Base-by-base conservation (phyloP, 2,888 invertebrate species). In the Chymomyza procnemis region DNA sequence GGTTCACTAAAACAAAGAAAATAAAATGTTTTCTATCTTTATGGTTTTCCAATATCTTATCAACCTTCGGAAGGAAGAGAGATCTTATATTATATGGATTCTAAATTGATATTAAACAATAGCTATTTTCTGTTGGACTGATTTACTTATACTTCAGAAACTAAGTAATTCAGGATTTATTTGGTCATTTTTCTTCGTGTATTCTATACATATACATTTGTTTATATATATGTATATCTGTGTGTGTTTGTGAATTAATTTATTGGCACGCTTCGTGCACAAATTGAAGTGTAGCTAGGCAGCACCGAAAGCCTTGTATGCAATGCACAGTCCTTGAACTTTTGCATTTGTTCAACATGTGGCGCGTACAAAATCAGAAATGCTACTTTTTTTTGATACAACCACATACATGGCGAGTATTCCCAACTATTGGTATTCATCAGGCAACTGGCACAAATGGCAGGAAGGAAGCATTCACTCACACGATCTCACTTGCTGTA, bases 191-290 rank as follows among this genome's bases (percentile, higher is more conserved):
- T 8, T 26, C 26, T 26, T 8, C 26, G 26, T 26, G 26, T 8
- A 26, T 26, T 26, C 26, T 26, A 26, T 26, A 26, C 8, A 26
- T 26, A 26, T 6, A 26, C 26, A 26, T 26, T 26, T 26, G 26
- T 26, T 26, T 26, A 41, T 41, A 41, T 64, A 12, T 56, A 46
- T 41, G 4, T 48, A 6, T 68, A 4, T 64, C n/a, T 59, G 26
- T 67, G 46, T 60, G 61, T 68, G 41, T 60, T 63, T 46, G 73
- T 66, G 78, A 87, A 89, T 88, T 85, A 89, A 90, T 90, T 90
- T 90, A 90, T 90, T 86, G 88, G 79, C 83, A 87, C 88, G 85
- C 88, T 87, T 88, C 78, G 81, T 80, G 88, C 89, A 90, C 90
- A 90, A 90, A 89, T 89, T 90, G 87, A 85, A 80, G 75, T 73